Base-by-base conservation (phyloP, 2,888 invertebrate species). In the Lathronympha strigana region DNA sequence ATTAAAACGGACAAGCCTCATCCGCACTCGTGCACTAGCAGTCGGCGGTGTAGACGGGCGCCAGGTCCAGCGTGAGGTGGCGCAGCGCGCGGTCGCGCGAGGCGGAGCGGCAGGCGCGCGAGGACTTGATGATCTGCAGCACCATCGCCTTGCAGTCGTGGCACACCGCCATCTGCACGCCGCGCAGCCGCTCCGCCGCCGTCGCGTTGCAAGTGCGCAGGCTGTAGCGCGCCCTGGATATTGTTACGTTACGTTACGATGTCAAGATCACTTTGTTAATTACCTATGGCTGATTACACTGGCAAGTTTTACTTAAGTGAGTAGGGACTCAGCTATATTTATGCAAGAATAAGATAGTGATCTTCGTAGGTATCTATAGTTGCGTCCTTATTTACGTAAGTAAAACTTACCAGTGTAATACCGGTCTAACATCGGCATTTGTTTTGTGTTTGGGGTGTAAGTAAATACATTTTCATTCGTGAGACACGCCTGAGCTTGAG, bases 61-160 rank as follows among this genome's bases (percentile, higher is more conserved):
- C 96, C 69, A 97, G 93, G 89, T 97, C 96, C 51, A 97, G 93
- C 43, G 97, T 97, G 78, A 97, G 94, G 86, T 95, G 96, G 67
- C 96, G 94, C 71, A 97, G 93, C 72, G 96, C 95, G 82, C 96
- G 95, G 92, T 96, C 96, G 74, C 97, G 94, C 66, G 95, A 96
- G 64, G 96, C 96, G 66, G 97, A 95, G 76, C 97, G 94, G 69
- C 95, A 95, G 66, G 95, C 96, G 83, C 95, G 94, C 71, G 97
- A 96, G 21, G 97, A 97, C 87, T 97, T 95, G 82, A 98, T 98
- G 83, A 98, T 98, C 91, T 98, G 97, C 76, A 97, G 94, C 67
- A 98, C 97, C 95, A 98, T 96, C 68, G 96, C 95, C 84, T 97
- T 97, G 92, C 98, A 98, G 93, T 98, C 98, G 85, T 97, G 96